Evolutionary conservation across 2,888 invertebrate genomes (phyloP).

Genomic region (Disparrhopalites patrizii): DNA sequence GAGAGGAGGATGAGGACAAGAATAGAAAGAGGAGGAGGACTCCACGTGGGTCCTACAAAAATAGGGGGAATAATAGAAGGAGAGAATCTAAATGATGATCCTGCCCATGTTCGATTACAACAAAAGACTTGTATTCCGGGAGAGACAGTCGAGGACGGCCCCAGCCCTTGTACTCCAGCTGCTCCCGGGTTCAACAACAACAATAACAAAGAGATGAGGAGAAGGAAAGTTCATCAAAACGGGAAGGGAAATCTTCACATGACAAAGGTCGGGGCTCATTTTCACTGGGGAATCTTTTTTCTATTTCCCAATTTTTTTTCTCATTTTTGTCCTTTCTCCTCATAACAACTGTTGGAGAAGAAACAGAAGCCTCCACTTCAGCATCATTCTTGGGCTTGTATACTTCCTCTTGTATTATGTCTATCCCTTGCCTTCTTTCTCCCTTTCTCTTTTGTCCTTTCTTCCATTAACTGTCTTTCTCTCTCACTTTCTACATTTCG

Average conservation of each 20-base stretch:
- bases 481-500: too few species aligned
- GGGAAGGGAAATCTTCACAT: slow-evolving; percentile 15
- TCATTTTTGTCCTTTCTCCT: slow-evolving; percentile 3
- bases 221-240: slow-evolving; percentile 21
- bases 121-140: background rate
- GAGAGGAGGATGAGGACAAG: background rate
- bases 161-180: too few species aligned
- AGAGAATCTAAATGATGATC: slow-evolving; percentile 21
- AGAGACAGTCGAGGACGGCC: too few species aligned
- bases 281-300: slow-evolving; percentile 5
- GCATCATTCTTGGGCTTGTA: too few species aligned
- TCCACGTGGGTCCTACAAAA: too few species aligned
- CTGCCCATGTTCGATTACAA: slow-evolving; percentile 10
- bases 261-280: slow-evolving; percentile 22
- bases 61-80: background rate
- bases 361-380: background rate
- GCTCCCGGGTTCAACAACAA: too few species aligned
- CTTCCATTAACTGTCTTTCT: too few species aligned
- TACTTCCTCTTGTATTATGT: too few species aligned
- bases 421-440: too few species aligned
- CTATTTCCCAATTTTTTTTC: background rate
- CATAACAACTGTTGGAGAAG: background rate
- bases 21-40: background rate
- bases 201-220: background rate
- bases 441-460: too few species aligned